Conservation (phyloP, 53 echinoderm and acorn worm genomes). For the Paelopatides confundens region DNA sequence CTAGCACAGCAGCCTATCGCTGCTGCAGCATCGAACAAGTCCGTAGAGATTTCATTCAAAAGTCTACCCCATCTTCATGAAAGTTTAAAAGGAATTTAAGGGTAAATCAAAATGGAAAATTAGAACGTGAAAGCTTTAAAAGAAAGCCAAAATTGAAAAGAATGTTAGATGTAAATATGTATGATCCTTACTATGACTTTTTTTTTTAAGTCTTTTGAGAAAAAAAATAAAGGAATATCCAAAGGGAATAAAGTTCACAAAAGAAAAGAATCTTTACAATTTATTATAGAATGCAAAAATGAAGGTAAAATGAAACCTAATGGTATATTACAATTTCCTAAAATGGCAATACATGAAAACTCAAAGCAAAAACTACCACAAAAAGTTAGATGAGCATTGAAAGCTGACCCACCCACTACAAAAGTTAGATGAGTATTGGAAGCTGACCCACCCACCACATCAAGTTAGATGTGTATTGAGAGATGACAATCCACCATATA, state of each 20-base stretch:
- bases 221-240: neutral
- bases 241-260: neutral
- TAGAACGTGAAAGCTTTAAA: neutral
- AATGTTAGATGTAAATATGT: neutral
- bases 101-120: neutral
- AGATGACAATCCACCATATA: no score
- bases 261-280: neutral
- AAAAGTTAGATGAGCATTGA: no score
- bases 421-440: no score
- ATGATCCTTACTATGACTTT: neutral
- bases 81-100: constrained; percentile 3
- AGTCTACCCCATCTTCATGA: neutral
- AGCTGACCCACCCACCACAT: no score
- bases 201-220: neutral
- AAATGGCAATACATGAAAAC: no score
- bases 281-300: neutral
- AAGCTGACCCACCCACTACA: no score
- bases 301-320: neutral
- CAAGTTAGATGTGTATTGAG: no score
- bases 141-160: neutral
- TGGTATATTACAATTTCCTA: neutral
- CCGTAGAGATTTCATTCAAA: neutral
- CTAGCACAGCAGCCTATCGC: neutral
- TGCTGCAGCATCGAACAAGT: neutral
- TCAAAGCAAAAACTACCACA: no score